Base-by-base conservation (phyloP, 2,888 invertebrate species). In the Megamerina dolium region DNA sequence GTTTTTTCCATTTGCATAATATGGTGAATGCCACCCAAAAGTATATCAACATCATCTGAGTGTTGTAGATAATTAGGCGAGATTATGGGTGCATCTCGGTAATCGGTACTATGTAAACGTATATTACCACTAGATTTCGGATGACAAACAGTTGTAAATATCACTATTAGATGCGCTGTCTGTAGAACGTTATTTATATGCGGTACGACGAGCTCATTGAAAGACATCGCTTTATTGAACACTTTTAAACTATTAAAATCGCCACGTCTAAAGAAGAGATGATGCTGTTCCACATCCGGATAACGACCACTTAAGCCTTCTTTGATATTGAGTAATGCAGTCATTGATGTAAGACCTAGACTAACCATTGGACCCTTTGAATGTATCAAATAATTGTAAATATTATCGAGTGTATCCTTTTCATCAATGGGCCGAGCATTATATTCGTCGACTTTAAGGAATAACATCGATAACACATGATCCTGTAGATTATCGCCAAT, bases 401-500 rank as follows among this genome's bases (percentile, higher is more conserved):
- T 48, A 8, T 41, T 50, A 31, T 68, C 62, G 2, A 68, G 37
- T 0, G 50, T 18, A 0, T 59, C 51, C 65, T 64, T 51, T 61
- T 70, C 17, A 58, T 57, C 49, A 0, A 49, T 18, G 0, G 50
- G 16, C 17, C 41, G 18, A 0, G 57, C 50, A 3, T 16, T 48
- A 21, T 51, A 46, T 13, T 52, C 51, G 2, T 77, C 75, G 51
- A 79, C 66, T 17, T 61, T 52, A 12, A 67, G 31, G 16, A 63
- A 56, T 1, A 69, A 4, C 3, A 62, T 59, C 2, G 81, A 74
- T 0, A 80, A 78, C 17, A 84, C 79, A 63, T 90, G 89, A 60
- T 90, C 89, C 66, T 88, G 87, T 2, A 90, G 73, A 60, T 89
- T 85, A 52, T 80, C 75, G 1, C 87, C 87, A 0, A 88, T 83